Percentiles rank a stretch among this genome's conserved stretches.
phyloP scores from a whole-genome alignment of 1,140 invertebrate species.

The Drosophila dunni region DNA sequence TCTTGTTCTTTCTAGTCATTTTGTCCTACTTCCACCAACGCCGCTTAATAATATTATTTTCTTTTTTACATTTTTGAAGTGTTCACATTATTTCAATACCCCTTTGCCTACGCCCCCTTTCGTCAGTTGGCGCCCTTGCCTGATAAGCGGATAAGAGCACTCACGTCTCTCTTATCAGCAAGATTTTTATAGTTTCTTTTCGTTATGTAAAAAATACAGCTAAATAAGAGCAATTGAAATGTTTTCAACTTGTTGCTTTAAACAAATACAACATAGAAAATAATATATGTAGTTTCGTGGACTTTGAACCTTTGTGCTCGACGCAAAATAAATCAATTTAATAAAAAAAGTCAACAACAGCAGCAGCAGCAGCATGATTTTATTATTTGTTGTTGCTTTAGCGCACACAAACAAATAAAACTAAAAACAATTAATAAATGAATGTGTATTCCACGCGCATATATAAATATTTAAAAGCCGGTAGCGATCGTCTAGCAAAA shows the following conservation, averaged over 20 bases:
- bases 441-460: constrained; percentile 18
- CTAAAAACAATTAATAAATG: constrained; percentile 5
- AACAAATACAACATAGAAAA: constrained; percentile 8
- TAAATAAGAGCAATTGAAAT: constrained; percentile 4
- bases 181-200: constrained; percentile 30
- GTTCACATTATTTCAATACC: neutral
- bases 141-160: constrained; percentile 22
- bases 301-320: constrained; percentile 42
- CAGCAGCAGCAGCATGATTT: constrained; percentile 8
- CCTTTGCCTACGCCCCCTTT: neutral
- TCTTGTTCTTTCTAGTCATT: constrained; percentile 3
- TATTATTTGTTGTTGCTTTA: constrained; percentile 12
- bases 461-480: constrained; percentile 73
- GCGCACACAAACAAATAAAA: constrained; percentile 13
- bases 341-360: constrained; percentile 9
- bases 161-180: constrained; percentile 38
- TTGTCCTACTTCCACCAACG: constrained; percentile 22
- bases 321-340: constrained; percentile 36
- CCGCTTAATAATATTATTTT: neutral
- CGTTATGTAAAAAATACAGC: constrained; percentile 38
- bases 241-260: neutral
- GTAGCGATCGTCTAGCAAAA: constrained; percentile 56
- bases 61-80: constrained; percentile 6
- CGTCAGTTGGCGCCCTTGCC: neutral
- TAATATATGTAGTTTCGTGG: constrained; percentile 28